Base-by-base conservation (phyloP, 2,797 vertebrate genomes). In the Luscinia megarhynchos region DNA sequence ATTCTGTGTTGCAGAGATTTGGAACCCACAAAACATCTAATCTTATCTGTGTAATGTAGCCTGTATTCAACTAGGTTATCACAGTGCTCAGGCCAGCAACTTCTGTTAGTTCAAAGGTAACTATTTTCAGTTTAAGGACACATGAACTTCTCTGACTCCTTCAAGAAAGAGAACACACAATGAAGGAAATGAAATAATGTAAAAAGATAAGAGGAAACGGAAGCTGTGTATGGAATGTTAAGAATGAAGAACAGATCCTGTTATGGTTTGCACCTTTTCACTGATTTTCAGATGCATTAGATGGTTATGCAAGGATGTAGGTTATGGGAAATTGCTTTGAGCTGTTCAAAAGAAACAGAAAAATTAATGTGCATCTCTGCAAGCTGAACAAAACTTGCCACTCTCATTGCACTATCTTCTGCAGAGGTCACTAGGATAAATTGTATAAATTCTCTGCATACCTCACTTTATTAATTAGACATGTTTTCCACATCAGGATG, bases 381-480 rank as follows among this genome's bases (percentile, higher is more conserved):
- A 3, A 58, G 26, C 10, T 54, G 92, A 83, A 46, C 40, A 77
- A 30, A 55, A 41, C 29, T 68, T 79, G 19, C 45, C 43, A 63
- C 41, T 85, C 27, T 38, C n/a, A 55, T 73, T 8, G 0, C n/a
- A 74, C 24, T 66, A 0, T 84, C 41, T 75, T 88, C 63, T 80
- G 59, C 43, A 69, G 70, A 68, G 83, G 66, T 90, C 59, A 68
- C 66, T 89, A 74, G 27, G 43, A 85, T 45, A 78, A 89, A 75
- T 59, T 20, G 19, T 54, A 62, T 82, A 89, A 94, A 80, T 64
- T 94, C 59, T 66, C 61, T 92, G 70, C 83, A 82, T 94, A 95
- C 85, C 43, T 91, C 40, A 83, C n/a, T 92, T 96, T 64, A 74
- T 87, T 92, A 97, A 91, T 91, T 69, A 95, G 84, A 73, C 24